Percentiles rank a stretch among this genome's conserved stretches.
phyloP scores from a whole-genome alignment of 2,113 vertebrate species.

The Notiomystis cincta region DNA sequence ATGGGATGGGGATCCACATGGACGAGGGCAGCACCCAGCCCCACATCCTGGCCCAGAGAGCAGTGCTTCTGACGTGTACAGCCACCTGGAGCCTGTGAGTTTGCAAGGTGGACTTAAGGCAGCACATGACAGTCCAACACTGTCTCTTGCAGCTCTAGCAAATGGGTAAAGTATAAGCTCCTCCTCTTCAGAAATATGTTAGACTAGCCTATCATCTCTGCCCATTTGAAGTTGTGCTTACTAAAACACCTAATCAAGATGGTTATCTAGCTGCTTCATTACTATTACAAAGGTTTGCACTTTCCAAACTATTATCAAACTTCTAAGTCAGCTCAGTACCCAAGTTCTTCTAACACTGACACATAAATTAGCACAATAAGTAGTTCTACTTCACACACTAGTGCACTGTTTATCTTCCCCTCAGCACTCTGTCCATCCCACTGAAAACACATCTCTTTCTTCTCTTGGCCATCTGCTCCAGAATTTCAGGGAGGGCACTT shows the following conservation, averaged over 20 bases:
- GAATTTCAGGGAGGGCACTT: neutral
- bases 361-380: neutral
- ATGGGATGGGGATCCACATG: fast-evolving
- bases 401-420: neutral
- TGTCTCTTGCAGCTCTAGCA: neutral
- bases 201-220: neutral
- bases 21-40: fast-evolving
- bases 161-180: neutral
- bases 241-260: neutral
- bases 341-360: neutral
- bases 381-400: neutral
- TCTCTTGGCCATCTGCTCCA: neutral
- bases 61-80: too few relatives aligned
- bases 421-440: neutral
- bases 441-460: neutral
- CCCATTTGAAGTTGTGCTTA: neutral
- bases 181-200: neutral
- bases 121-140: neutral
- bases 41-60: too few relatives aligned
- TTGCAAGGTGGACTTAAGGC: neutral
- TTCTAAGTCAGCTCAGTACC: neutral
- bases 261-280: neutral
- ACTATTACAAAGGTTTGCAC: neutral
- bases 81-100: too few relatives aligned
- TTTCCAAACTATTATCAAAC: neutral